Base-by-base conservation (phyloP, 23 tunicate species). In the Aplidium turbinatum region DNA sequence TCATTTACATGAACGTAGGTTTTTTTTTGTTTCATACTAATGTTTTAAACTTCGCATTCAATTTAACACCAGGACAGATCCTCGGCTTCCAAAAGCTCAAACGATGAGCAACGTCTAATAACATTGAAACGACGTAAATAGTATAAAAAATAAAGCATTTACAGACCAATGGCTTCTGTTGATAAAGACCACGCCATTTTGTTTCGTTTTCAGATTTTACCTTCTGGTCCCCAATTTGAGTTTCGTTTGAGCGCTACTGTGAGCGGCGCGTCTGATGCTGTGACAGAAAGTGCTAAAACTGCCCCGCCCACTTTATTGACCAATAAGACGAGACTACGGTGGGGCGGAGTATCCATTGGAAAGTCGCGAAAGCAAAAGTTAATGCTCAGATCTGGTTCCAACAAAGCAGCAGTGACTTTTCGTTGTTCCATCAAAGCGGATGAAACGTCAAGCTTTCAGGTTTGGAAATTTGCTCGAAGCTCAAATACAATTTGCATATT, bases 151-250 rank as follows among this genome's bases (percentile, higher is more conserved):
- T 11, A 42, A 42, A 42, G 50, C 50, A 42, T 9, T 42, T 11
- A 42, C 50, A 16, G 50, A 42, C 13, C 50, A 9, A 42, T 16
- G 13, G 26, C 62, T 55, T 55, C 7, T 7, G 6, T 55, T 55
- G 62, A 6, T 55, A 6, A 55, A 11, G 48, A 9, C 13, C 9
- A 9, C 13, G 9, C 48, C 13, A 42, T 42, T 42, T 42, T 4
- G 19, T n/a, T 54, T 54, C 6, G 6, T 54, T 22, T 29, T 11
- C 19, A 60, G 67, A 81, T 88, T 69, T 60, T 64, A 60, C 96
- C 96, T 22, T 53, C 85, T 31, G 96, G 87, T 6, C 85, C 96
- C 39, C 85, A 88, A 61, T 88, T 82, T 48, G 96, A 88, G 58
- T 78, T 88, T 16, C 57, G 70, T 19, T n/a, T 88, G 13, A 24